Evolutionary conservation across 2,113 vertebrate species (phyloP), one percentile per base, ranked within the genome.

Genomic region (Phylloscopus trochilus): DNA sequence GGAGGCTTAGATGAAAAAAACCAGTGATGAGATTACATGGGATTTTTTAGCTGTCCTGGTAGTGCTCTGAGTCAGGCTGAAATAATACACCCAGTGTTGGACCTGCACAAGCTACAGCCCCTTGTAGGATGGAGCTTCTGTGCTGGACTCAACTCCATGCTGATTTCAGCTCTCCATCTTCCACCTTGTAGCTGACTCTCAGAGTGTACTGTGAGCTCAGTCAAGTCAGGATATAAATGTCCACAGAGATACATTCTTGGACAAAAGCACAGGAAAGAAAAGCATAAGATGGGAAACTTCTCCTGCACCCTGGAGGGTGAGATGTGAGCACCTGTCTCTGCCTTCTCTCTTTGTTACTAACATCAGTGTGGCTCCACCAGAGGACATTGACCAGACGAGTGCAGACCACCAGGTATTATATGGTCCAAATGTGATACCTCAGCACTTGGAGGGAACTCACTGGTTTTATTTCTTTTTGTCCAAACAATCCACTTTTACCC

Each of bases 211-310:
- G 46, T 13, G 46, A 83, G 46, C 51, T 83, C 47, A 47, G 30
- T 47, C 13, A 3, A 0, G 0, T 31, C 28, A 72, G 43, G 59
- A 59, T 39, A 23, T 16, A 39, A 73, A 59, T n/a, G 20, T 14
- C 39, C 19, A 10, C 2, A 1, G 24, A 59, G 53, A 46, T 23
- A 37, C 16, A 14, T 44, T 59, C 31, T 39, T 20, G 31, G 49
- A 15, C 49, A 76, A 77, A 77, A 63, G 27, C 37, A 73, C 3
- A 9, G 53, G 39, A 64, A 55, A 37, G 17, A 75, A 70, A 79
- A 79, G 14, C 11, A 15, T 27, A 33, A 82, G 28, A 15, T 39
- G 8, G 18, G 35, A 75, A 70, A 60, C 19, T 10, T 44, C 27
- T 77, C n/a, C 39, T 74, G 49, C 22, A 49, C 19, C 27, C 33